phyloP scores from a whole-genome alignment of 2,888 invertebrate species.

The Asteroscopus sphinx region DNA sequence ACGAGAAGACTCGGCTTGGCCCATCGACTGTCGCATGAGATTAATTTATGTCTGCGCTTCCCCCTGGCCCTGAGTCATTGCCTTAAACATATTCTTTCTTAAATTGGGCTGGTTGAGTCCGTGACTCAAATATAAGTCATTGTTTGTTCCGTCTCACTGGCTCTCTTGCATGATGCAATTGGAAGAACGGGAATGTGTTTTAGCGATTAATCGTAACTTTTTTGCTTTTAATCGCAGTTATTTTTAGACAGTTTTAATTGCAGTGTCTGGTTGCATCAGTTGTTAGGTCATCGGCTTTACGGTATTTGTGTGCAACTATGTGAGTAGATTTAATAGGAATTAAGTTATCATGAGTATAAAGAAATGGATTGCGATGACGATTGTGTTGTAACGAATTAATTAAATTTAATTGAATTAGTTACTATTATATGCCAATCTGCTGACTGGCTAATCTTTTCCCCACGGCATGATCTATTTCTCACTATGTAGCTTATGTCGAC shows the following conservation, averaged over 20 bases:
- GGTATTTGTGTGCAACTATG: constrained; percentile 29
- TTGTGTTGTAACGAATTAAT: constrained; percentile 7
- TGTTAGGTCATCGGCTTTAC: constrained; percentile 27
- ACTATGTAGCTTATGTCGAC: too few relatives aligned
- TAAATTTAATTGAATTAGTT: constrained; percentile 6
- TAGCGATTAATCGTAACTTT: too few relatives aligned
- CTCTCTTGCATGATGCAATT: constrained; percentile 20
- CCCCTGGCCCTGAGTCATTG: constrained; percentile 73
- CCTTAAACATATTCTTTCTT: constrained; percentile 64
- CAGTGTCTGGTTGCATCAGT: constrained; percentile 29
- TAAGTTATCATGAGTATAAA: constrained; percentile 3
- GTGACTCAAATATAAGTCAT: constrained; percentile 65
- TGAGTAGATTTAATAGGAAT: constrained; percentile 33
- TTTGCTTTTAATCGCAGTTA: constrained; percentile 21
- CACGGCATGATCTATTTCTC: too few relatives aligned
- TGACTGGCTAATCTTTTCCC: too few relatives aligned
- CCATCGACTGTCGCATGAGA: constrained; percentile 63
- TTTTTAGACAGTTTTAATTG: constrained; percentile 33
- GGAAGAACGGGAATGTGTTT: constrained; percentile 20
- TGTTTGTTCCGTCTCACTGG: constrained; percentile 42
- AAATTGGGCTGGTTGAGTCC: constrained; percentile 60
- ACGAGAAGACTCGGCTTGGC: too few relatives aligned
- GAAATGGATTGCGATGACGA: constrained; percentile 7
- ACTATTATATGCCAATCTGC: too few relatives aligned
- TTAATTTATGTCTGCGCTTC: constrained; percentile 66